phyloP scores from a whole-genome alignment of 1,140 invertebrate genomes.

The Aphelinus atriplicis region DNA sequence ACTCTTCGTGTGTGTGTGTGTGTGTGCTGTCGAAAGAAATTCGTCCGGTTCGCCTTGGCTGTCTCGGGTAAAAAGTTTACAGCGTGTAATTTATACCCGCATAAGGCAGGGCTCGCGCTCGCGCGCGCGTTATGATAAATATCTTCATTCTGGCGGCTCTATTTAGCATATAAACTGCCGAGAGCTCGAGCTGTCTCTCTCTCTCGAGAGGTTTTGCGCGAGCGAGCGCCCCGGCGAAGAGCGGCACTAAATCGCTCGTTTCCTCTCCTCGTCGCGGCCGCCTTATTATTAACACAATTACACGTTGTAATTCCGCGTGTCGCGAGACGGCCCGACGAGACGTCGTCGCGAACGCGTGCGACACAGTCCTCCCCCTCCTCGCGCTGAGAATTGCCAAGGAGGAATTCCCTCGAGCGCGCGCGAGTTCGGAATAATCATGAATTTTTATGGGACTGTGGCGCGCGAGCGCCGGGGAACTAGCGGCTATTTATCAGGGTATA shows the following conservation, averaged over 20 bases:
- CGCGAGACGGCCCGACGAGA: no score
- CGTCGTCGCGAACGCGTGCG: not conserved
- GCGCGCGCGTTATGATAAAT: constrained; percentile 14
- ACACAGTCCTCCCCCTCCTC: no score
- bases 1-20: no score
- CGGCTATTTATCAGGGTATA: constrained; percentile 15
- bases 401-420: not conserved
- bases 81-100: no score
- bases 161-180: constrained; percentile 37
- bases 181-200: no score
- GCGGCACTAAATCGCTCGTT: constrained; percentile 28
- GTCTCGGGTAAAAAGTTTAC: not conserved
- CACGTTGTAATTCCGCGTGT: constrained; percentile 1
- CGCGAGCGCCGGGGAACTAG: no score
- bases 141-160: constrained; percentile 9
- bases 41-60: not conserved
- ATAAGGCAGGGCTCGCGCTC: no score
- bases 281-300: constrained; percentile 32
- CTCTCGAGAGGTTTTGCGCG: no score
- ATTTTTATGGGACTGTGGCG: constrained; percentile 18
- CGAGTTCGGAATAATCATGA: constrained; percentile 8
- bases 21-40: not conserved
- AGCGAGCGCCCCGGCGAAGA: not conserved
- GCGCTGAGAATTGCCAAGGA: constrained; percentile 19
- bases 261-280: constrained; percentile 8